Percentiles rank a stretch among this genome's conserved stretches.
phyloP scores from a whole-genome alignment of 2,888 invertebrate species.

The Drosophila aldrichi region DNA sequence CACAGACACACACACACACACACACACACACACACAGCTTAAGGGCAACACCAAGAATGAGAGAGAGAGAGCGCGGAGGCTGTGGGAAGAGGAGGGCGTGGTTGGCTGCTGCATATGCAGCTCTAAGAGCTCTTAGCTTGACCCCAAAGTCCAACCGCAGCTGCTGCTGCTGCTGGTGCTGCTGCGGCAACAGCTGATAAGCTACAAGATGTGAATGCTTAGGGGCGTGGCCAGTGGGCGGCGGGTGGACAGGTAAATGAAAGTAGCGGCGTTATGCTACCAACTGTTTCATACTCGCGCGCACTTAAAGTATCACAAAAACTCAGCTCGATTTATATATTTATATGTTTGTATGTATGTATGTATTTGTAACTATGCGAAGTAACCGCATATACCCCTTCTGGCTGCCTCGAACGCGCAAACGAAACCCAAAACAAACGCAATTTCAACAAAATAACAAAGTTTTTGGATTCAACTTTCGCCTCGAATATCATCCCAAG shows the following conservation, averaged over 20 bases:
- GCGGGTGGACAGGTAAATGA: not conserved
- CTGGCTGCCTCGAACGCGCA: too few species aligned
- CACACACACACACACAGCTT: not conserved
- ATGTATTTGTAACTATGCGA: not conserved
- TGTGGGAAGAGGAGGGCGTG: too few species aligned
- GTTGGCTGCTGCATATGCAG: conserved; percentile 1
- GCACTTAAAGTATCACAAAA: not conserved
- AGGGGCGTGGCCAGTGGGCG: conserved; percentile 1
- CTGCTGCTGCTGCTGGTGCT: not conserved
- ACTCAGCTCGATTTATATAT: not conserved
- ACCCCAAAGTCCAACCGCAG: conserved; percentile 22
- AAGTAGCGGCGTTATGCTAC: not conserved
- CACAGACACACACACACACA: not conserved
- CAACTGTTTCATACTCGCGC: not conserved
- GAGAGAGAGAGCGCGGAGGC: too few species aligned
- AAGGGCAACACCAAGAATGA: not conserved
- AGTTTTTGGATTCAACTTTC: too few species aligned
- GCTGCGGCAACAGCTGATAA: conserved; percentile 12
- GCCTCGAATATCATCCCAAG: too few species aligned
- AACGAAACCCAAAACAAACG: too few species aligned
- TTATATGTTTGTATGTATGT: not conserved
- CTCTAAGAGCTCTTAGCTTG: conserved; percentile 27
- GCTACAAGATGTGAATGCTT: not conserved
- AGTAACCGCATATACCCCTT: too few species aligned
- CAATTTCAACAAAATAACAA: too few species aligned